Evolutionary conservation across 2,113 vertebrate species (phyloP).

Genomic region (Tor tambroides): DNA sequence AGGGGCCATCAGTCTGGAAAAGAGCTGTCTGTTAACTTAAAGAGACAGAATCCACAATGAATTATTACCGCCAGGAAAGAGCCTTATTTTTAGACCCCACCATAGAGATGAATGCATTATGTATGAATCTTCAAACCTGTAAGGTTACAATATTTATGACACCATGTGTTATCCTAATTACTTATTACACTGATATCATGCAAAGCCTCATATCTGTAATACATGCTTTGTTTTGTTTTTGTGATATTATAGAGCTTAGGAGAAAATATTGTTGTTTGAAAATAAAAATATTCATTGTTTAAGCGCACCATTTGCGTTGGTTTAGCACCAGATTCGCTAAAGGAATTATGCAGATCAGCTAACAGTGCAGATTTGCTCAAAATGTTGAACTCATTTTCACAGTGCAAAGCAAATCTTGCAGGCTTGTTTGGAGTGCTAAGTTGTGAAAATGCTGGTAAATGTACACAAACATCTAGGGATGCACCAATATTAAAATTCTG

Average conservation of each 20-base stretch:
- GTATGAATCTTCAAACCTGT: constrained; percentile 37
- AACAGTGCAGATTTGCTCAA: background rate
- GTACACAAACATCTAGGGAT: background rate
- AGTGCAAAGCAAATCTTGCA: background rate
- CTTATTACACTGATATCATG: constrained; percentile 43
- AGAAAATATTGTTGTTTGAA: background rate
- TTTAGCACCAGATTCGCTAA: background rate
- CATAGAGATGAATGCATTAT: constrained; percentile 52
- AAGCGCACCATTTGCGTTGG: background rate
- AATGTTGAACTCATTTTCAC: background rate
- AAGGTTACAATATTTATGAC: constrained; percentile 54
- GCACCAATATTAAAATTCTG: background rate
- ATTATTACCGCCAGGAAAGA: constrained; percentile 53
- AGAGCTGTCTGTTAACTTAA: constrained; percentile 41
- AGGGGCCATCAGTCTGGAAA: constrained; percentile 33
- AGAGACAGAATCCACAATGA: constrained; percentile 47
- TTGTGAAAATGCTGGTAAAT: background rate
- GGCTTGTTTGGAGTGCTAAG: background rate
- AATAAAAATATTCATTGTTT: background rate
- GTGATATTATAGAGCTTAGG: background rate
- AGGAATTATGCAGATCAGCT: background rate
- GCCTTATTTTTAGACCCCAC: constrained; percentile 54
- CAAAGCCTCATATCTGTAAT: background rate
- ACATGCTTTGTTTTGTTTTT: background rate
- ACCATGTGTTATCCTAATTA: constrained; percentile 47